Conservation (phyloP, 2,113 vertebrate species). For the Physeter macrocephalus region DNA sequence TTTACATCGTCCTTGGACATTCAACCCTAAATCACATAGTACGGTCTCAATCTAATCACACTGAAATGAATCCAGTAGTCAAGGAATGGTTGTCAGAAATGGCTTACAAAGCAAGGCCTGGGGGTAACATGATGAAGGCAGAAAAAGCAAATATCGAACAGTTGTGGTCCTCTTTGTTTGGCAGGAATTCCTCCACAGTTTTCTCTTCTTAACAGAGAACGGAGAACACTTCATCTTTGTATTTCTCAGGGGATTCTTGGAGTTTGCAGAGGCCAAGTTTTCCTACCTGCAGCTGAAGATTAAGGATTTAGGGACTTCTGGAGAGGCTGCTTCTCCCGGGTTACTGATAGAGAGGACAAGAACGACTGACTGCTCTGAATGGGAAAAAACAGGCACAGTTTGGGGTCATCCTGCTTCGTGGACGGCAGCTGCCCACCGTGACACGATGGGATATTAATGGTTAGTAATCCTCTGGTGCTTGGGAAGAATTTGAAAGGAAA, state of each 20-base stretch:
- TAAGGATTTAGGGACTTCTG: conserved; percentile 46
- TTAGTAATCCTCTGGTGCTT: background rate
- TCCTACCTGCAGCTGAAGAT: conserved; percentile 58
- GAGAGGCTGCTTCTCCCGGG: background rate
- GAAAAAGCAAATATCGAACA: background rate
- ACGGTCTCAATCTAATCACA: background rate
- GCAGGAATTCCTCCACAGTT: background rate
- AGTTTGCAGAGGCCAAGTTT: conserved; percentile 42
- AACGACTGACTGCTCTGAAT: background rate
- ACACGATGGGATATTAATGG: background rate
- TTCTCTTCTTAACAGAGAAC: conserved; percentile 28
- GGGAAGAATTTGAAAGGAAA: background rate
- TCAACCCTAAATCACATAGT: conserved; percentile 31
- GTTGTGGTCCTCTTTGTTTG: background rate
- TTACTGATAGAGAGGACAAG: background rate
- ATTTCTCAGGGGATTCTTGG: conserved; percentile 15
- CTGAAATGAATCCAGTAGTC: conserved; percentile 1
- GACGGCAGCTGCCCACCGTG: background rate
- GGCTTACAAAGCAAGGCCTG: background rate
- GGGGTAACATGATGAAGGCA: background rate
- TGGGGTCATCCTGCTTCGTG: background rate
- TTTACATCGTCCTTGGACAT: conserved; percentile 42
- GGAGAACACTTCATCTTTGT: background rate
- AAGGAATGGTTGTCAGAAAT: conserved; percentile 9
- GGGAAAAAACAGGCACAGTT: background rate